Evolutionary conservation across 2,113 vertebrate genomes (phyloP).

Genomic region (Thinocorus orbignyianus): DNA sequence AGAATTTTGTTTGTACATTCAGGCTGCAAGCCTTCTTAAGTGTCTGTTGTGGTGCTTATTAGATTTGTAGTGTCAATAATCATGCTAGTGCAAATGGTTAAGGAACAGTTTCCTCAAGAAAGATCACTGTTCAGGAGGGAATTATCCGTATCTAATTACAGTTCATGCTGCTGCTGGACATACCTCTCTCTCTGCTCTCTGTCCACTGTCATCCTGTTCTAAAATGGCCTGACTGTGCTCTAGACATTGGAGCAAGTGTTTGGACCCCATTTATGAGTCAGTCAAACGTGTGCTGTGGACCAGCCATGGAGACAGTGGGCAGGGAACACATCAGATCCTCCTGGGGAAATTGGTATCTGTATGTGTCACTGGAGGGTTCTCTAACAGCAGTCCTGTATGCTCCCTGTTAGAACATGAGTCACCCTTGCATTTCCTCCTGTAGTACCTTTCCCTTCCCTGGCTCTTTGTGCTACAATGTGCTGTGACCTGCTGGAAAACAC

Average conservation of each 20-base stretch:
- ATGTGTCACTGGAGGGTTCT: rapidly evolving
- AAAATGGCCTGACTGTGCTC: background rate
- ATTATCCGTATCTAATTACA: slow-evolving; percentile 19
- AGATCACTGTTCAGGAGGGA: background rate
- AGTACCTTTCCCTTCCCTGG: background rate
- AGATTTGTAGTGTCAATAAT: slow-evolving; percentile 30
- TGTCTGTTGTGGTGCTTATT: background rate
- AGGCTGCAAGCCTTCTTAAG: background rate
- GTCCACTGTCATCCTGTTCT: background rate
- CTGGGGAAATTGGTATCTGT: rapidly evolving
- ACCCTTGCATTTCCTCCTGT: background rate
- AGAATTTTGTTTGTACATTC: background rate
- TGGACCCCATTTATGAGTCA: background rate
- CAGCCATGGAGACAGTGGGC: rapidly evolving
- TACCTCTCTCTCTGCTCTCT: background rate
- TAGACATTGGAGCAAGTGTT: background rate
- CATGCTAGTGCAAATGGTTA: background rate
- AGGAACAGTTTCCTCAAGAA: background rate
- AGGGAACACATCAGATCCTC: background rate
- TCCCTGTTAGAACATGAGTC: no score
- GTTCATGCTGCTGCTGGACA: slow-evolving; percentile 8
- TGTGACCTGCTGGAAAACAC: background rate
- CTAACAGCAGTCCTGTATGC: background rate
- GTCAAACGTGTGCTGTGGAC: background rate
- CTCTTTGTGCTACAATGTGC: background rate